A percentile compares a stretch with the other conserved stretches of the same genome.
Evolutionary conservation across 2,113 vertebrate species (phyloP).

Genomic region (Bagarius yarrelli): DNA sequence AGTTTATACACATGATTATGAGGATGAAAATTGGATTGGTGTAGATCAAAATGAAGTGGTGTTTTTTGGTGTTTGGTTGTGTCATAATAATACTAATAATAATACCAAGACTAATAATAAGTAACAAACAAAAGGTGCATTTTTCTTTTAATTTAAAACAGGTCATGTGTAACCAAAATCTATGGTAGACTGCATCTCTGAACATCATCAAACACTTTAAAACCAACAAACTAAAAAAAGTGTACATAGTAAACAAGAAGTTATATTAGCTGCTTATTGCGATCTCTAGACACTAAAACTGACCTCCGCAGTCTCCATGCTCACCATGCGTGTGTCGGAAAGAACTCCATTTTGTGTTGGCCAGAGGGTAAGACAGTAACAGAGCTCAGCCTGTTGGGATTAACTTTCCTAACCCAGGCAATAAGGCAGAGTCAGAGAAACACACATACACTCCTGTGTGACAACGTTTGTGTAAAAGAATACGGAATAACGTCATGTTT

Average conservation of each 20-base stretch:
- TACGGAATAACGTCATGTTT: background rate
- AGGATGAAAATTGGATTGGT: background rate
- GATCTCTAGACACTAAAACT: background rate
- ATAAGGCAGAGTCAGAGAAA: background rate
- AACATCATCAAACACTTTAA: background rate
- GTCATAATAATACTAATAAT: background rate
- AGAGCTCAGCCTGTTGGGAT: slow-evolving; percentile 53
- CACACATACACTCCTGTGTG: background rate
- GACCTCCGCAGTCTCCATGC: slow-evolving; percentile 12
- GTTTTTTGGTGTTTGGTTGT: background rate
- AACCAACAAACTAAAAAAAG: background rate
- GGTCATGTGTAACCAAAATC: too few species aligned
- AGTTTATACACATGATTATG: background rate
- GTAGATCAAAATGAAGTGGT: background rate
- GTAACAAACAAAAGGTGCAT: background rate
- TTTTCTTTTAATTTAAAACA: background rate
- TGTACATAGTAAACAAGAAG: too few species aligned
- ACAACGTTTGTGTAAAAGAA: background rate
- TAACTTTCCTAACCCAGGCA: slow-evolving; percentile 48
- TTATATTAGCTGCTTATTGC: slow-evolving; percentile 18
- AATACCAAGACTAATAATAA: background rate
- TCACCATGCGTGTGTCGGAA: slow-evolving; percentile 42
- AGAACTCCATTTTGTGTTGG: slow-evolving; percentile 72
- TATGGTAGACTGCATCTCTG: background rate
- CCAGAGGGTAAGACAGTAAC: slow-evolving; percentile 57